phyloP scores from a whole-genome alignment of 2,888 invertebrate species.

The Perizoma flavofasciatum region DNA sequence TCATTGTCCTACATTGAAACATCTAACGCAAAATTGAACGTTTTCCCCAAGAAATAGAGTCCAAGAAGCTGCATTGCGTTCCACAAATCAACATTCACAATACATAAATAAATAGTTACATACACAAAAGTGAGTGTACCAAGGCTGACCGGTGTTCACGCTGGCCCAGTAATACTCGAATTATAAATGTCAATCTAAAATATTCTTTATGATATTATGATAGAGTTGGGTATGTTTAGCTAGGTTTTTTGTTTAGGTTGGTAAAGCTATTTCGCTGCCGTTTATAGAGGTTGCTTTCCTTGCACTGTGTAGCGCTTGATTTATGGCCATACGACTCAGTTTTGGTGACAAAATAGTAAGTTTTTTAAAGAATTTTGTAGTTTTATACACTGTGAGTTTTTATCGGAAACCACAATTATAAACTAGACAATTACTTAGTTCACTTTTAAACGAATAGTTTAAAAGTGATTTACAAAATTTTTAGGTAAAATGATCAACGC shows the following conservation, averaged over 20 bases:
- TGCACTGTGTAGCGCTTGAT: slow-evolving; percentile 53
- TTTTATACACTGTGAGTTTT: background rate
- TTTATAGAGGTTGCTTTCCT: slow-evolving; percentile 61
- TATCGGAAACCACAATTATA: background rate
- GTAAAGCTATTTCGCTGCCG: slow-evolving; percentile 44
- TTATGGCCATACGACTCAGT: slow-evolving; percentile 42
- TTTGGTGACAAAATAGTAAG: slow-evolving; percentile 11
- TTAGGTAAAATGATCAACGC: too few species aligned
- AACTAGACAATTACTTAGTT: too few species aligned
- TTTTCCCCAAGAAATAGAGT: slow-evolving; percentile 45
- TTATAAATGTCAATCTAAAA: slow-evolving; percentile 51
- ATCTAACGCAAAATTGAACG: slow-evolving; percentile 40
- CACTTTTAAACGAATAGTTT: too few species aligned
- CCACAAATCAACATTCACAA: slow-evolving; percentile 61
- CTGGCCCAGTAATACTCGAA: slow-evolving; percentile 53
- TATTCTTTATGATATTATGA: slow-evolving; percentile 46
- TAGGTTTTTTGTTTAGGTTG: slow-evolving; percentile 25
- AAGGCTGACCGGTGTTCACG: slow-evolving; percentile 64
- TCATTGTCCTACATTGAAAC: slow-evolving; percentile 41
- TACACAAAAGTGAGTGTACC: slow-evolving; percentile 70
- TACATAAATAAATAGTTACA: slow-evolving; percentile 49
- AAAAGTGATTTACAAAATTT: too few species aligned
- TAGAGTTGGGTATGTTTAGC: slow-evolving; percentile 40
- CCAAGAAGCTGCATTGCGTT: slow-evolving; percentile 40
- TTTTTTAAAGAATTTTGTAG: slow-evolving; percentile 1